These are phyloP conservation scores for Anolis sagrei DNA, from an alignment of 2,113 vertebrate genomes.

Conservation along the genomic window DNA sequence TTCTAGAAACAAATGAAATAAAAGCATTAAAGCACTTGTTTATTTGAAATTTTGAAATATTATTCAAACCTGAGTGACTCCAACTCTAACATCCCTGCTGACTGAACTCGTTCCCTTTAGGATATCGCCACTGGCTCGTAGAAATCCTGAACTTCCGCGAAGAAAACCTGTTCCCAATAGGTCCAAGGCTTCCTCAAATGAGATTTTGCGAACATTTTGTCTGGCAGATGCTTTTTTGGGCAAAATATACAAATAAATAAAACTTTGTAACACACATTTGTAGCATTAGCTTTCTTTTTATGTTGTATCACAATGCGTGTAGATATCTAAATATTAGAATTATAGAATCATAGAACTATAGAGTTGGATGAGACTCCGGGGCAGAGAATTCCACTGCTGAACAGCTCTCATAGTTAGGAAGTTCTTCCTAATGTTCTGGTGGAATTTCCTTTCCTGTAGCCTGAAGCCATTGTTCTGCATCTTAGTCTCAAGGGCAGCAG, in stretches of 20 bases:
- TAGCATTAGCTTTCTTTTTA: neutral
- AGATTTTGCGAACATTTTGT: constrained; percentile 74
- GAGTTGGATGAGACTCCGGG: too few species aligned
- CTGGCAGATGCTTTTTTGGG: constrained; percentile 66
- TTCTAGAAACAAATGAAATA: neutral
- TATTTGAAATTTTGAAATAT: neutral
- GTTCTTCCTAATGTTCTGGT: too few species aligned
- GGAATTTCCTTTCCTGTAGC: too few species aligned
- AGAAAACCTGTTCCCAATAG: constrained; percentile 90
- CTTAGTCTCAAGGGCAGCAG: too few species aligned
- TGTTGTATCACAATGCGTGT: neutral
- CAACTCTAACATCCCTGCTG: constrained; percentile 87
- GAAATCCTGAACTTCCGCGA: constrained; percentile 88
- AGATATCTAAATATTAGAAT: neutral
- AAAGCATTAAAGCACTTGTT: neutral
- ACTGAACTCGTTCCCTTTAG: constrained; percentile 90
- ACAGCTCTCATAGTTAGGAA: too few species aligned
- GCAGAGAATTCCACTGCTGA: too few species aligned
- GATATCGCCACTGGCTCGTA: constrained; percentile 91
- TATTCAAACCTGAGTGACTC: constrained; percentile 89
- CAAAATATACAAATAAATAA: constrained; percentile 11
- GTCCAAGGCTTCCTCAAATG: constrained; percentile 88
- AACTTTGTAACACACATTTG: neutral
- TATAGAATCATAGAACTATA: too few species aligned
- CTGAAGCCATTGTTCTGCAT: too few species aligned